These are phyloP conservation scores for Flexamia atlantica DNA, from an alignment of 2,888 invertebrate genomes.

Conservation along the genomic window DNA sequence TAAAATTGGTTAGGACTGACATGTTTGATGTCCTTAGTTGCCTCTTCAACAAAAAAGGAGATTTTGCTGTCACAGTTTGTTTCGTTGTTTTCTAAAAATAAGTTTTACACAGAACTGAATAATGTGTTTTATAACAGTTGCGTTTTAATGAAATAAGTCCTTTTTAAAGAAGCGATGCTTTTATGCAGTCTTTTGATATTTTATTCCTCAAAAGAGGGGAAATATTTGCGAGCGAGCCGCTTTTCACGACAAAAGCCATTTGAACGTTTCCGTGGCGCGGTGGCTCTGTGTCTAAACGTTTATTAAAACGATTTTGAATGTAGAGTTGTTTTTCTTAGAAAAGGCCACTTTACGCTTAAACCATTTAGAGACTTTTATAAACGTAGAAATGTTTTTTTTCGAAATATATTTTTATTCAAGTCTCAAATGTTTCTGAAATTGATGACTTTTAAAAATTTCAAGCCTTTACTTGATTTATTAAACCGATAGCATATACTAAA, in stretches of 20 bases:
- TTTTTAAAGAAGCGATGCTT: neutral
- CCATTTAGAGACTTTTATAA: neutral
- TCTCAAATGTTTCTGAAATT: no score
- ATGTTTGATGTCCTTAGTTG: no score
- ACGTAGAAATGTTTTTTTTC: neutral
- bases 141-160: neutral
- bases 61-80: no score
- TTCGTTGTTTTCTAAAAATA: neutral
- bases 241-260: slow-evolving; percentile 1
- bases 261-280: neutral
- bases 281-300: neutral
- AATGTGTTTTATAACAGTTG: neutral
- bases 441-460: no score
- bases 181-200: slow-evolving; percentile 2
- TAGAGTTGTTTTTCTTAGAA: slow-evolving; percentile 6
- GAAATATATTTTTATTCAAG: no score
- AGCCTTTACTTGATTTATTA: no score
- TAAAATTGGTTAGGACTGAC: no score
- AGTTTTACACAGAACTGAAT: neutral
- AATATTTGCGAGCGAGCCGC: slow-evolving; percentile 5
- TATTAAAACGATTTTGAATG: slow-evolving; percentile 8
- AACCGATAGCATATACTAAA: no score
- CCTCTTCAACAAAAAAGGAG: no score
- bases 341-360: neutral
- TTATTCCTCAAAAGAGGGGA: slow-evolving; percentile 4